Base-by-base conservation (phyloP, 1,140 invertebrate genomes). In the Bilobella aurantiaca region DNA sequence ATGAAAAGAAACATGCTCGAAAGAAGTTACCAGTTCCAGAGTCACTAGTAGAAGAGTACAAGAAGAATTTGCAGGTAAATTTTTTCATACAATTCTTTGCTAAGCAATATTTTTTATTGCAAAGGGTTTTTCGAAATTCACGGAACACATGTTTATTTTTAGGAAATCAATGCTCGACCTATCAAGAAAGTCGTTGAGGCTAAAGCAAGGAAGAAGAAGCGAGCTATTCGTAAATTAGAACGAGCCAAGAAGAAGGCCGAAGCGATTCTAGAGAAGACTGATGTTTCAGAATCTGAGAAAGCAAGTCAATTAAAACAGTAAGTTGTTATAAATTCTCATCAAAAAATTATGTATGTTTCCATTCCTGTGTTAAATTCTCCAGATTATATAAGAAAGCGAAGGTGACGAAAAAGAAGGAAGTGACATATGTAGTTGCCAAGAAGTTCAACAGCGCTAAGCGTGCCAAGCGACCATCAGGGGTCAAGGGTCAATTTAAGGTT, bases 151-250 rank as follows among this genome's bases (percentile, higher is more conserved):
- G 28, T 64, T 37, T 49, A 37, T 60, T 72, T 91, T 25, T 86
- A 90, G 78, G 93, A 95, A 69, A 84, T 99, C 3, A 94, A 99
- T 79, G 88, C 87, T 0, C 80, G 92, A 61, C 93, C 96, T 18
- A 96, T 98, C 56, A 99, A 98, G 78, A 99, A 99, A 82, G 90
- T 99, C 0, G 86, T 95, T 69, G 94, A 99, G 81, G 97, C 97
- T 0, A 99, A 97, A 77, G 91, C 93, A 0, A 85, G 97, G 56
- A 99, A 98, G 81, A 96, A 98, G 85, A 88, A 86, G 75, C 86
- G 91, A 69, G 86, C 89, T 49, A 76, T 89, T 58, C 88, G 85
- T 68, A 88, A 87, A 76, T 78, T 98, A 76, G 92, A 96, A 72
- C 93, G 89, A 74, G 94, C 93, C 0, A 93, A 95, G 77, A 99